phyloP scores from a whole-genome alignment of 37 sponge, comb jelly and placozoan species.

The Aphrocallistes beatrix region DNA sequence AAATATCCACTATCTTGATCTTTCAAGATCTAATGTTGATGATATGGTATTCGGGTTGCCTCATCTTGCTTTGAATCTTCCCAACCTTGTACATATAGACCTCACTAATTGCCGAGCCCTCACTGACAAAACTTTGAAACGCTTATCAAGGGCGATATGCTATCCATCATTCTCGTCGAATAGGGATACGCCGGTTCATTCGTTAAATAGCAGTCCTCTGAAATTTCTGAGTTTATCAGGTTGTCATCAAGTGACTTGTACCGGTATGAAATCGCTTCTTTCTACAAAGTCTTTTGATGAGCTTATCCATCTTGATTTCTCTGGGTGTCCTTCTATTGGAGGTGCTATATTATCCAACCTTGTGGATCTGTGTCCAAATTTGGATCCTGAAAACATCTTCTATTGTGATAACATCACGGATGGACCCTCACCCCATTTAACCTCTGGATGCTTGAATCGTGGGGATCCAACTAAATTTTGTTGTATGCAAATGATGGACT shows the following conservation, averaged over 20 bases:
- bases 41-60: not conserved
- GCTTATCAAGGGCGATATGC: not conserved
- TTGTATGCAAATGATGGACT: not conserved
- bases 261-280: not conserved
- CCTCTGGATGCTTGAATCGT: slow-evolving; percentile 63
- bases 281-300: not conserved
- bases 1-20: not conserved
- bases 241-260: not conserved
- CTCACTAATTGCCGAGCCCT: not conserved
- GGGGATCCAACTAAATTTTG: not conserved
- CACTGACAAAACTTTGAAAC: not conserved
- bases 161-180: not conserved
- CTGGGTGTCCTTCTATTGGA: slow-evolving; percentile 44
- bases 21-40: not conserved
- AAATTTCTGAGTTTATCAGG: not conserved
- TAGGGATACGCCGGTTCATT: not conserved
- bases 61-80: not conserved
- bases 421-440: slow-evolving; percentile 48
- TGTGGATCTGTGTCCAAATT: slow-evolving; percentile 32
- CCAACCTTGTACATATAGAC: not conserved
- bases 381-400: slow-evolving; percentile 56
- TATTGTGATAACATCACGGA: slow-evolving; percentile 74
- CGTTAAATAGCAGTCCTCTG: not conserved
- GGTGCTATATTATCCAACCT: slow-evolving; percentile 32
- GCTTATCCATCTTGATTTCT: slow-evolving; percentile 49